Conservation (phyloP, 2,888 invertebrate species). For the Dorcus parallelipipedus region DNA sequence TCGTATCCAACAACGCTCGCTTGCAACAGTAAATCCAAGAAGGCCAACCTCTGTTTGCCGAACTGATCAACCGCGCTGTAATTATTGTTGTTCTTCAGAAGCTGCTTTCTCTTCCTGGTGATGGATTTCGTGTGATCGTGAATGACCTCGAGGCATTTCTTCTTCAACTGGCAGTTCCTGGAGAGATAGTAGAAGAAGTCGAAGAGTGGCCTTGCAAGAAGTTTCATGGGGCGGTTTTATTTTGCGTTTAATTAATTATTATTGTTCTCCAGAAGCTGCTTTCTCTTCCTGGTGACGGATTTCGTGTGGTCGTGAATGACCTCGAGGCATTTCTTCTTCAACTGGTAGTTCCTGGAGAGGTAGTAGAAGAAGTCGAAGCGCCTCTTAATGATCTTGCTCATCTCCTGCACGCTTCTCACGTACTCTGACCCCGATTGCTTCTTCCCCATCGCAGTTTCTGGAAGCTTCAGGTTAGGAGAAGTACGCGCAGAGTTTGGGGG, state of each 20-base stretch:
- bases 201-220: too few relatives aligned
- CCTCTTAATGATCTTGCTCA: constrained; percentile 35
- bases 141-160: constrained; percentile 48
- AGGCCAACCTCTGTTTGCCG: constrained; percentile 20
- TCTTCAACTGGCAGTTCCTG: constrained; percentile 57
- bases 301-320: constrained; percentile 55
- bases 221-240: too few relatives aligned
- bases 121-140: constrained; percentile 52
- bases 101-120: constrained; percentile 19
- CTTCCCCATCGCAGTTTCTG: constrained; percentile 87
- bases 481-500: neutral
- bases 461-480: constrained; percentile 19
- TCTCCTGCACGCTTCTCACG: constrained; percentile 66
- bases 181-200: constrained; percentile 55
- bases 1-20: constrained; percentile 48
- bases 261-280: constrained; percentile 15
- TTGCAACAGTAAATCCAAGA: constrained; percentile 23
- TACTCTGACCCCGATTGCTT: constrained; percentile 65
- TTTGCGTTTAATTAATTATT: too few relatives aligned
- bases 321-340: constrained; percentile 51
- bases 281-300: constrained; percentile 19
- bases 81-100: constrained; percentile 17
- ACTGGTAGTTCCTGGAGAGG: constrained; percentile 56
- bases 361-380: constrained; percentile 52
- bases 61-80: constrained; percentile 37